phyloP scores from a whole-genome alignment of 2,888 invertebrate species.

The Chaetogeoica ovagalla region DNA sequence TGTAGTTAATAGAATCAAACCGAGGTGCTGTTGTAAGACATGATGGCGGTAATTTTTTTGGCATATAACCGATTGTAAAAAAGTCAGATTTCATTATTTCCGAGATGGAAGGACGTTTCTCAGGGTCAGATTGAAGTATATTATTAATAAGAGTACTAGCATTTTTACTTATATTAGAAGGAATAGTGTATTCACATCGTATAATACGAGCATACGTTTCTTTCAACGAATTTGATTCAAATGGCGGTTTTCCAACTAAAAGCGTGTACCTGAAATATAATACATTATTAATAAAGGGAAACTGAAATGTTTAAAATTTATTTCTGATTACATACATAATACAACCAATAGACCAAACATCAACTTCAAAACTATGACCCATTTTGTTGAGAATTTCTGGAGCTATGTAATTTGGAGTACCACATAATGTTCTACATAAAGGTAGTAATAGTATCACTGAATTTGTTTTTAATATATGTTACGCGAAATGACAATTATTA shows the following conservation, averaged over 20 bases:
- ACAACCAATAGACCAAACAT: conserved; percentile 99
- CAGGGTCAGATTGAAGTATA: conserved; percentile 83
- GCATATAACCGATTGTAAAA: conserved; percentile 74
- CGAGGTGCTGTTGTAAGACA: conserved; percentile 78
- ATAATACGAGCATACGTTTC: conserved; percentile 95
- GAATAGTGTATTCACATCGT: conserved; percentile 85
- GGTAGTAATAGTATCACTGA: background rate
- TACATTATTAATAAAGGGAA: background rate
- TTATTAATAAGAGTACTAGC: conserved; percentile 71
- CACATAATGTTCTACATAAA: conserved; percentile 83
- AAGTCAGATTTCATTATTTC: conserved; percentile 77
- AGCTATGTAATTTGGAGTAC: conserved; percentile 99
- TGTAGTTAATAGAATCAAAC: conserved; percentile 68
- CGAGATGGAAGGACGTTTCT: conserved; percentile 76
- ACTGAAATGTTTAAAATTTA: background rate
- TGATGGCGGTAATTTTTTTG: conserved; percentile 84
- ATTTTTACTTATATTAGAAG: conserved; percentile 58
- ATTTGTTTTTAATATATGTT: background rate
- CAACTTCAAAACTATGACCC: conserved; percentile 98
- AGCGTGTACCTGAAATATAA: conserved; percentile 72
- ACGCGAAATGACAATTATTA: conserved; percentile 57
- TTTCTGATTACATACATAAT: conserved; percentile 70
- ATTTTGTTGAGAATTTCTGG: conserved; percentile 96
- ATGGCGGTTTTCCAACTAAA: conserved; percentile 94
- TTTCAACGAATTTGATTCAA: conserved; percentile 91